Conservation (phyloP, 2,888 invertebrate species). For the Ariolimax columbianus region DNA sequence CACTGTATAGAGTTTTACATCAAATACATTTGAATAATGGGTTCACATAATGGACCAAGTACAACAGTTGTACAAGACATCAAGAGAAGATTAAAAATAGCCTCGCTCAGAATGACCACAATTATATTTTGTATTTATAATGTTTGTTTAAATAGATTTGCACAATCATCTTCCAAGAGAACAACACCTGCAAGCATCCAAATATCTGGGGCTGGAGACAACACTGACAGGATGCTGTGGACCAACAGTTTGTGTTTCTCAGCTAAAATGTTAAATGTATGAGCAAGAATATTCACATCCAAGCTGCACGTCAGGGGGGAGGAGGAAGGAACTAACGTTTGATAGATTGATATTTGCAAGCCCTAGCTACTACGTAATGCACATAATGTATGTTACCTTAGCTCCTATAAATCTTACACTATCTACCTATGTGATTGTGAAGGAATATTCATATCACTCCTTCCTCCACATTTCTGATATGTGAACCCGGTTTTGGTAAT, state of each 20-base stretch:
- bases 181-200: background rate
- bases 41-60: slow-evolving; percentile 44
- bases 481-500: too few species aligned
- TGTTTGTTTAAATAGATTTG: background rate
- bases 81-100: background rate
- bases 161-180: background rate
- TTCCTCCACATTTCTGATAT: too few species aligned
- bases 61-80: slow-evolving; percentile 48
- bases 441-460: too few species aligned
- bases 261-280: background rate
- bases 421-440: too few species aligned
- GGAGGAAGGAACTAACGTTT: too few species aligned
- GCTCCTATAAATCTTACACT: too few species aligned
- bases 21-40: slow-evolving; percentile 56
- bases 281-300: background rate
- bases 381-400: too few species aligned
- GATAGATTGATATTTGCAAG: too few species aligned
- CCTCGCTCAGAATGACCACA: background rate
- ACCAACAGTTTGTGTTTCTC: background rate
- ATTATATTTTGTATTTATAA: background rate
- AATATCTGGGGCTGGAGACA: background rate
- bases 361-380: too few species aligned
- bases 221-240: background rate
- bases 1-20: slow-evolving; percentile 66
- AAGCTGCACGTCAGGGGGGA: background rate